Evolutionary conservation across 2,113 vertebrate genomes (phyloP), one percentile per base, ranked within the genome.

Genomic region (Alethe castanea): DNA sequence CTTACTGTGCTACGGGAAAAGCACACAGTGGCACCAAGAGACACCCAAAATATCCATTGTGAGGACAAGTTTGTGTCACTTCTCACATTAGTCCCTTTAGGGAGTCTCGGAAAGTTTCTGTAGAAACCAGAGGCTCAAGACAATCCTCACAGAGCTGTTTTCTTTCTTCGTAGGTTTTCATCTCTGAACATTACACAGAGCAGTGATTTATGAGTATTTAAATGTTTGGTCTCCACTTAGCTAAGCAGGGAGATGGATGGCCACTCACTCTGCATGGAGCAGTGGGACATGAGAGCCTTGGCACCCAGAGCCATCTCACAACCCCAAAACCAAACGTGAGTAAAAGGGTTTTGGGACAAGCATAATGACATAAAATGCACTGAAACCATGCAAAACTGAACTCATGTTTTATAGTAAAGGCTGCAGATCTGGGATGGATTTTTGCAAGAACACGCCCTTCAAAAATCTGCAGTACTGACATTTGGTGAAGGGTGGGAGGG

Each of bases 261-360:
- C 20, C 36, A 20, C 62, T 72, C 2, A 1, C 36, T 81, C 35
- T 1, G 1, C 0, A 0, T 12, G n/a, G 48, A 67, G 31, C 54
- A 59, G 45, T 0, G 0, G 22, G 59, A 62, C 44, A 22, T 1
- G 1, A 74, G 19, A 66, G 44, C 36, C 36, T 79, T 12, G 28
- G 69, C 53, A 65, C 77, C 82, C 73, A 40, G 14, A 65, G 36
- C 31, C 54, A 60, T 36, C 57, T 90, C 57, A 86, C 56, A 71
- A 29, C 28, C 36, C 44, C 69, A 42, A 59, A 86, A 54, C 12
- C 0, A 1, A 76, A 38, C 3, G 1, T 3, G 33, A 40, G 20
- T 35, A 16, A 73, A 72, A 81, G 12, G 38, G 24, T 8, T 88
- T 91, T 83, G 45, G 88, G 72, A 57, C n/a, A 62, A 84, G 20